phyloP scores from a whole-genome alignment of 2,797 vertebrate species.

The Oreonectes daqikongensis region DNA sequence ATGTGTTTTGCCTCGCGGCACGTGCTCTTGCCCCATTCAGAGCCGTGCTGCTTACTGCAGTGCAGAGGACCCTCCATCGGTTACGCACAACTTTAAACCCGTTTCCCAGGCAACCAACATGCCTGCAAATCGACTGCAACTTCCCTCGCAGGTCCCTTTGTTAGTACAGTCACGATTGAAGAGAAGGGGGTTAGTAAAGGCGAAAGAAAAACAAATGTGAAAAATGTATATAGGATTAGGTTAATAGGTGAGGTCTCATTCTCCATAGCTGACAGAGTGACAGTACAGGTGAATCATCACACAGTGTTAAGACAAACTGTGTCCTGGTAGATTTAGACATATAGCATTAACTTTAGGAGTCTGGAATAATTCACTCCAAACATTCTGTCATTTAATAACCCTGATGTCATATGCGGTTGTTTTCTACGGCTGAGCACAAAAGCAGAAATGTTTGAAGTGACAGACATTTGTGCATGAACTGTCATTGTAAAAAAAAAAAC shows the following conservation, averaged over 20 bases:
- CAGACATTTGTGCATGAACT: no score
- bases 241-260: constrained; percentile 37
- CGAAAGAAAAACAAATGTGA: constrained; percentile 35
- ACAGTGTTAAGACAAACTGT: constrained; percentile 25
- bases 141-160: constrained; percentile 79
- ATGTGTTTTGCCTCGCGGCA: constrained; percentile 39
- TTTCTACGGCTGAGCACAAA: background rate
- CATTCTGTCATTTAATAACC: background rate
- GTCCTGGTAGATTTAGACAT: constrained; percentile 28
- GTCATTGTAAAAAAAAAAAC: background rate
- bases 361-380: background rate
- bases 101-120: constrained; percentile 83
- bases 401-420: background rate
- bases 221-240: constrained; percentile 39
- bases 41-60: constrained; percentile 72
- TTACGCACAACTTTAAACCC: constrained; percentile 77
- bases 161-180: constrained; percentile 79
- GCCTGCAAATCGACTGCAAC: constrained; percentile 80
- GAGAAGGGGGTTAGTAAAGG: constrained; percentile 58
- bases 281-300: constrained; percentile 40
- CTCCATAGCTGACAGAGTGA: constrained; percentile 18
- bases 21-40: constrained; percentile 44
- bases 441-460: background rate
- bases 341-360: background rate
- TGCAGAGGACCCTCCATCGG: constrained; percentile 76